Conservation (phyloP, 2,113 vertebrate genomes). For the Rhegmatorhina hoffmannsi region DNA sequence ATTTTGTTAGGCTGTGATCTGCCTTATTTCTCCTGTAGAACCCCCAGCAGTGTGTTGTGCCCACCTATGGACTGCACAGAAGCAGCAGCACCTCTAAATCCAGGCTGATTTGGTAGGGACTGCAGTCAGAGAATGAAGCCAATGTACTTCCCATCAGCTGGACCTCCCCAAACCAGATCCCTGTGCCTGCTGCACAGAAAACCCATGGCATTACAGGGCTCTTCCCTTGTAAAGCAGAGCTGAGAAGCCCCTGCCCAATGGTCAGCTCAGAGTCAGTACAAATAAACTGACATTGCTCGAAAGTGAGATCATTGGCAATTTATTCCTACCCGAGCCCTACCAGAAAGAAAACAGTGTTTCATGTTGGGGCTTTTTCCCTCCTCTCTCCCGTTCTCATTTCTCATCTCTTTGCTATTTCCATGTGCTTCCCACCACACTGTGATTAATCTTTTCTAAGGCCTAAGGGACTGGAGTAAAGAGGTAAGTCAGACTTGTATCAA, state of each 20-base stretch:
- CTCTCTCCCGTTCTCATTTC: conserved; percentile 69
- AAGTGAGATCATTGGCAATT: conserved; percentile 80
- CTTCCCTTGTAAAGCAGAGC: conserved; percentile 50
- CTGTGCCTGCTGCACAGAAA: neutral
- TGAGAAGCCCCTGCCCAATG: conserved; percentile 57
- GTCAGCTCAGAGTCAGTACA: conserved; percentile 75
- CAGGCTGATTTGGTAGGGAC: rapidly evolving
- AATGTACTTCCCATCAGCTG: neutral
- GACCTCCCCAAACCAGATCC: neutral
- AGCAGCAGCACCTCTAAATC: neutral
- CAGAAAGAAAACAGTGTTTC: conserved; percentile 80
- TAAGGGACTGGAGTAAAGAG: conserved; percentile 69
- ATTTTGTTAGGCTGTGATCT: neutral
- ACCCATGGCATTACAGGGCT: neutral
- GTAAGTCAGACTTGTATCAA: conserved; percentile 69
- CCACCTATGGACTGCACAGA: neutral
- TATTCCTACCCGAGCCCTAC: conserved; percentile 74
- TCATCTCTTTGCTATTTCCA: conserved; percentile 72
- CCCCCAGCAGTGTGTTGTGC: neutral
- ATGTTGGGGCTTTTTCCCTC: conserved; percentile 70
- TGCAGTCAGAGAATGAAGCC: neutral
- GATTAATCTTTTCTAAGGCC: conserved; percentile 74
- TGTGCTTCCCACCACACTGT: conserved; percentile 75
- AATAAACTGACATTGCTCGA: conserved; percentile 74
- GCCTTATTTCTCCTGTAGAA: neutral